Evolutionary conservation across 2,888 invertebrate species (phyloP).

Genomic region (Odontomyia ornata): DNA sequence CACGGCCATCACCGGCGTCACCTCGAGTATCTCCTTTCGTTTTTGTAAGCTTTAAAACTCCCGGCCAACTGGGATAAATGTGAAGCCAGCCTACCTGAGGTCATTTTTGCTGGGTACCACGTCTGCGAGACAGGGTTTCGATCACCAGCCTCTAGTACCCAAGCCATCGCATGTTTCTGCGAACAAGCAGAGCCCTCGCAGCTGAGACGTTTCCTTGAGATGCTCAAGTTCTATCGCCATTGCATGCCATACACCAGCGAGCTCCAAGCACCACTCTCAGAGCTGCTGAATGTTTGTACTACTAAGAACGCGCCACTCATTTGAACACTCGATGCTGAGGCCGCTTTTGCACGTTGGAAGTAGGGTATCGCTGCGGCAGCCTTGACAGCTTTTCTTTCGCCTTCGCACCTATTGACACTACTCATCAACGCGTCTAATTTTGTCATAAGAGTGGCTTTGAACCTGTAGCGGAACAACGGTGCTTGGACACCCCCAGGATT

Average conservation of each 20-base stretch:
- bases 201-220: conserved; percentile 1
- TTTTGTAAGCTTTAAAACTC: neutral
- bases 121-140: neutral
- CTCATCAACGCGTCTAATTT: neutral
- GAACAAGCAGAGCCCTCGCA: neutral
- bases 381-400: neutral
- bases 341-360: neutral
- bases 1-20: neutral
- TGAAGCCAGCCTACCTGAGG: neutral
- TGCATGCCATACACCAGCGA: neutral
- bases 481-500: too few relatives aligned
- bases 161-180: neutral
- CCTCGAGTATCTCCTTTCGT: neutral
- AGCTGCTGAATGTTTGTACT: neutral
- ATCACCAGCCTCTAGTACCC: neutral
- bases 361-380: neutral
- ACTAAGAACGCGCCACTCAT: neutral
- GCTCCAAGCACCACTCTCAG: neutral
- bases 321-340: neutral
- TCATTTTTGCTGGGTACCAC: neutral
- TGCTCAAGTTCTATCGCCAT: neutral
- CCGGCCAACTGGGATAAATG: neutral
- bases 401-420: neutral
- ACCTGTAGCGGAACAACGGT: neutral
- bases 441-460: neutral